Conservation (phyloP, 2,797 vertebrate genomes). For the Lophius americanus region DNA sequence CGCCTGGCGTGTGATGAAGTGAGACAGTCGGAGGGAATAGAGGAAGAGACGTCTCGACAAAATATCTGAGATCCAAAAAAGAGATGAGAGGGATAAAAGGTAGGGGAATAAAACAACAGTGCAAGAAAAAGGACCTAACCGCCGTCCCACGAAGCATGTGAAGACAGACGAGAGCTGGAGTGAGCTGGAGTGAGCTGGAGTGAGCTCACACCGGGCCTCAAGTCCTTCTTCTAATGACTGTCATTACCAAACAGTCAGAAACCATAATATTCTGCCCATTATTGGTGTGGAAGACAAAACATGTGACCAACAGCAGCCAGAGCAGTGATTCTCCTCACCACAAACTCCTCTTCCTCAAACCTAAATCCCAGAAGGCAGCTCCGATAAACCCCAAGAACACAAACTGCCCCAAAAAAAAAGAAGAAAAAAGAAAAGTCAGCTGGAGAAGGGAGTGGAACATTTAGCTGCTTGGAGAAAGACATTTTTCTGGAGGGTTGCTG, state of each 20-base stretch:
- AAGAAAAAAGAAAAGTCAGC: too few relatives aligned
- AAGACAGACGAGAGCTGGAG: conserved; percentile 41
- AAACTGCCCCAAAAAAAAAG: too few relatives aligned
- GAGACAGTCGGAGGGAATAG: conserved; percentile 29
- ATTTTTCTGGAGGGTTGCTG: too few relatives aligned
- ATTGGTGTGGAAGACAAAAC: conserved; percentile 26
- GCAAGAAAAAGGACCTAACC: not conserved
- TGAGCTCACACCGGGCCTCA: conserved; percentile 20
- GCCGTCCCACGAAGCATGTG: conserved; percentile 29
- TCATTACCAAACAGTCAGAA: conserved; percentile 54
- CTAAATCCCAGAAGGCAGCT: too few relatives aligned
- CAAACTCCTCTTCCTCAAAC: too few relatives aligned
- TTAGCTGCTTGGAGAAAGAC: too few relatives aligned
- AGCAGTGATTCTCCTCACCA: conserved; percentile 7
- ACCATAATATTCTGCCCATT: conserved; percentile 43
- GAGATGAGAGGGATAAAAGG: conserved; percentile 26
- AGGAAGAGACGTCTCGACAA: conserved; percentile 21
- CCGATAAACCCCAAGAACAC: too few relatives aligned
- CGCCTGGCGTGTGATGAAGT: conserved; percentile 36
- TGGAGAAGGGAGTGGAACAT: too few relatives aligned
- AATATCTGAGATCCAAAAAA: conserved; percentile 6
- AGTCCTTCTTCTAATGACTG: conserved; percentile 47
- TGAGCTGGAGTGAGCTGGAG: conserved; percentile 32
- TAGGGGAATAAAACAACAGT: conserved; percentile 26
- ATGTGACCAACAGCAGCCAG: conserved; percentile 24